A percentile compares a stretch with the other conserved stretches of the same genome.
phyloP scores from a whole-genome alignment of 2,888 invertebrate genomes.

The Ditylenchus weischeri region DNA sequence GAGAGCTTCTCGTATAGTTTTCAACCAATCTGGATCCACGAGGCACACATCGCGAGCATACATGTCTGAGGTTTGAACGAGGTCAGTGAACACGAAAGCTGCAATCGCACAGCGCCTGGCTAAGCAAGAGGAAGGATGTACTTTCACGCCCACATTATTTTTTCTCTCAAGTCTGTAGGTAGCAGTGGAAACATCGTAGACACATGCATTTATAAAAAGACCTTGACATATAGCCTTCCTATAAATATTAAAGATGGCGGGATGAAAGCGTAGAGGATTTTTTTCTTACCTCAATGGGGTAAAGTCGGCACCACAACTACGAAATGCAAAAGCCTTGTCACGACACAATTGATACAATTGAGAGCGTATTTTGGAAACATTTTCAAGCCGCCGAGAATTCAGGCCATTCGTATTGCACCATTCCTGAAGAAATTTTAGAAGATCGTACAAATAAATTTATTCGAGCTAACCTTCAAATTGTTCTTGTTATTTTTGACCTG shows the following conservation, averaged over 20 bases:
- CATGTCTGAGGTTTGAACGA: conserved; percentile 48
- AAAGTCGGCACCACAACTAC: conserved; percentile 37
- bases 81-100: conserved; percentile 51
- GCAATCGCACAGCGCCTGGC: conserved; percentile 16
- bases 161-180: conserved; percentile 44
- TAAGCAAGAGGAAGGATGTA: conserved; percentile 49
- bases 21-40: conserved; percentile 24
- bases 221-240: conserved; percentile 49
- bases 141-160: conserved; percentile 42
- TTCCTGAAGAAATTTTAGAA: conserved; percentile 26
- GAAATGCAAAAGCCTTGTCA: conserved; percentile 21
- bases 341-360: conserved; percentile 40
- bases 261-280: no score
- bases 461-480: conserved; percentile 4
- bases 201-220: conserved; percentile 49
- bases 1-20: background rate
- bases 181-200: conserved; percentile 44
- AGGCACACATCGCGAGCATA: conserved; percentile 39
- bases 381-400: conserved; percentile 33
- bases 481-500: conserved; percentile 14
- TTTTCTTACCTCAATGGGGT: conserved; percentile 31
- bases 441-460: background rate
- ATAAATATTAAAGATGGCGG: background rate
- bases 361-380: conserved; percentile 33
- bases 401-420: conserved; percentile 38